Conservation (phyloP, 2,113 vertebrate genomes). For the Strix uralensis region DNA sequence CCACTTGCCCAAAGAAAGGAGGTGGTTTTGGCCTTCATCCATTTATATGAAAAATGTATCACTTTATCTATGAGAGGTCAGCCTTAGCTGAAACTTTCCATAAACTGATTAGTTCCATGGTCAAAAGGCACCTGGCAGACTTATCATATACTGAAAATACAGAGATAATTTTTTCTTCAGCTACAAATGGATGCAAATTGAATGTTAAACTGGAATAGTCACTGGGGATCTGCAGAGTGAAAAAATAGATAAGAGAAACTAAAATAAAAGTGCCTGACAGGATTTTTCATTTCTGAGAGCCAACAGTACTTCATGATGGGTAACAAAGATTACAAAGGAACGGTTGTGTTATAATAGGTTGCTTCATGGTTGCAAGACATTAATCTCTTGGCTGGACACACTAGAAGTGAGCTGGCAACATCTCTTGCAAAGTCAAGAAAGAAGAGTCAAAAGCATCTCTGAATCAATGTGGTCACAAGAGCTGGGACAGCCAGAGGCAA, state of each 20-base stretch:
- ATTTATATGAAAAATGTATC: not conserved
- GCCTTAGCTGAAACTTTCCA: not conserved
- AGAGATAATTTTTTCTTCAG: constrained; percentile 12
- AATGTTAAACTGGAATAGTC: not conserved
- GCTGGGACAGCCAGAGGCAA: not conserved
- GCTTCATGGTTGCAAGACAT: not conserved
- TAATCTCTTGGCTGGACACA: not conserved
- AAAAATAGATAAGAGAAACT: not conserved
- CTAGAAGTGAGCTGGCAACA: not conserved
- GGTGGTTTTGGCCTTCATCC: not conserved
- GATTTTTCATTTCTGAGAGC: constrained; percentile 7
- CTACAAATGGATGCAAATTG: constrained; percentile 45
- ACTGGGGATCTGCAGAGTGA: not conserved
- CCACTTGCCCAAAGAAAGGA: not conserved
- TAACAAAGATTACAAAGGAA: not conserved
- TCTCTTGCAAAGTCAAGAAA: not conserved
- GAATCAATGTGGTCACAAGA: not conserved
- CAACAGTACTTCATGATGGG: not conserved
- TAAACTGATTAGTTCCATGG: constrained; percentile 10
- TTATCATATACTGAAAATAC: not conserved
- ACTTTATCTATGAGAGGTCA: not conserved
- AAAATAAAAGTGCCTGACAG: constrained; percentile 12
- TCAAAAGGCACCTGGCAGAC: constrained; percentile 37
- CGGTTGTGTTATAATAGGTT: not conserved
- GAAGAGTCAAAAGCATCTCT: not conserved